phyloP scores from a whole-genome alignment of 2,797 vertebrate genomes.

The Labroides dimidiatus region DNA sequence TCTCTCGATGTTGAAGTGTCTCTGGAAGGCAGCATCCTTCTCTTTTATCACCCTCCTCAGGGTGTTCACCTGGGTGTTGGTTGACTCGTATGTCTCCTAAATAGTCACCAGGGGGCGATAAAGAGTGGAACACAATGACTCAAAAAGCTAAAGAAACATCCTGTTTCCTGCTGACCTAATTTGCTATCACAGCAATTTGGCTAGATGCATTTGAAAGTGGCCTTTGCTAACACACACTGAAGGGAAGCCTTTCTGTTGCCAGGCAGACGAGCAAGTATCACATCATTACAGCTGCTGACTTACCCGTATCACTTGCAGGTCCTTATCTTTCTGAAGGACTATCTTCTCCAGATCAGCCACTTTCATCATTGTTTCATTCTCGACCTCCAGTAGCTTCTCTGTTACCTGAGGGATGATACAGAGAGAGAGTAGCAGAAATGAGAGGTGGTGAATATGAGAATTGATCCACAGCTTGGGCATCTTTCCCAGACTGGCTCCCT shows the following conservation, averaged over 20 bases:
- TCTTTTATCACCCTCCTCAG: slow-evolving; percentile 94
- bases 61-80: slow-evolving; percentile 93
- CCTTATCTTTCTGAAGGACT: slow-evolving; percentile 94
- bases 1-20: slow-evolving; percentile 87
- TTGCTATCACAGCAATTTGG: slow-evolving; percentile 66
- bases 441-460: slow-evolving; percentile 38
- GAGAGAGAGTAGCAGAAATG: slow-evolving; percentile 28
- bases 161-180: slow-evolving; percentile 73
- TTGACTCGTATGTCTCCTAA: slow-evolving; percentile 94
- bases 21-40: slow-evolving; percentile 94
- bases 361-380: slow-evolving; percentile 98
- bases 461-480: slow-evolving; percentile 55
- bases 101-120: slow-evolving; percentile 64
- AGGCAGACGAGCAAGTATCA: slow-evolving; percentile 11
- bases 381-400: slow-evolving; percentile 95
- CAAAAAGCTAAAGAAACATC: slow-evolving; percentile 63
- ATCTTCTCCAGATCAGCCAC: slow-evolving; percentile 96
- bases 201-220: slow-evolving; percentile 51
- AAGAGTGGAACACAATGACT: slow-evolving; percentile 62
- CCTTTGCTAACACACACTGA: slow-evolving; percentile 26
- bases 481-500: slow-evolving; percentile 53
- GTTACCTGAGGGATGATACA: slow-evolving; percentile 85
- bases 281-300: slow-evolving; percentile 7
- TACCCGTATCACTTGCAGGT: slow-evolving; percentile 91
- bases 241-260: slow-evolving; percentile 11